Evolutionary conservation across 2,888 invertebrate genomes (phyloP).

Genomic region (Dendrolimus pini): DNA sequence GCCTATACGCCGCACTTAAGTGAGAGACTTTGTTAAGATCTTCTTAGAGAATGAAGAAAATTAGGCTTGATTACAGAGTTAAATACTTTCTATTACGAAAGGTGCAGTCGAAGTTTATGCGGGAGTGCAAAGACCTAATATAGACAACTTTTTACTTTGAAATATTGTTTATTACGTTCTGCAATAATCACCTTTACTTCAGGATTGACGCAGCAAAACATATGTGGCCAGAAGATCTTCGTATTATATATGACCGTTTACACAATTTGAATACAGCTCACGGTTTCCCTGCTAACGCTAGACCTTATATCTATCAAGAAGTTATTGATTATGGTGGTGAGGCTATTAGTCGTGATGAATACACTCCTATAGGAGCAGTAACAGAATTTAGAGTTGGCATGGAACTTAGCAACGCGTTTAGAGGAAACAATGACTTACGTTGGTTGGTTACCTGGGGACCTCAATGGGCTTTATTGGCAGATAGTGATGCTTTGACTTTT

Average conservation of each 20-base stretch:
- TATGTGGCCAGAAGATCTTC: constrained; percentile 86
- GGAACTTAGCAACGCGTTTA: constrained; percentile 57
- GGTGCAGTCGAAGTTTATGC: no score
- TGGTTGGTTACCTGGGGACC: constrained; percentile 79
- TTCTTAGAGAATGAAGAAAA: no score
- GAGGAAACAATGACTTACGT: constrained; percentile 73
- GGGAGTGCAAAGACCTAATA: no score
- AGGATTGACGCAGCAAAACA: constrained; percentile 87
- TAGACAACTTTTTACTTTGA: no score
- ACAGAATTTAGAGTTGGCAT: constrained; percentile 78
- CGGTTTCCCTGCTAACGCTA: constrained; percentile 78
- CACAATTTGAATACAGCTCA: constrained; percentile 78
- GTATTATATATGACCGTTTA: constrained; percentile 77
- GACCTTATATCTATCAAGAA: constrained; percentile 85
- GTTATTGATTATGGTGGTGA: constrained; percentile 82
- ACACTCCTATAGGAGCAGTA: constrained; percentile 77
- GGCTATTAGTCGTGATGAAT: constrained; percentile 67
- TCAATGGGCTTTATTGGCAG: constrained; percentile 78
- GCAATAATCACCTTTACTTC: not conserved
- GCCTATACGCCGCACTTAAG: no score
- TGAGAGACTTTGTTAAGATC: no score
- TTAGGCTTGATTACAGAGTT: no score
- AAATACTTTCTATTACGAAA: no score
- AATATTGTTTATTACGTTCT: no score
- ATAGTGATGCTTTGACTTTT: constrained; percentile 79